Conservation (phyloP, 2,888 invertebrate genomes). For the Hyposoter dolosus region DNA sequence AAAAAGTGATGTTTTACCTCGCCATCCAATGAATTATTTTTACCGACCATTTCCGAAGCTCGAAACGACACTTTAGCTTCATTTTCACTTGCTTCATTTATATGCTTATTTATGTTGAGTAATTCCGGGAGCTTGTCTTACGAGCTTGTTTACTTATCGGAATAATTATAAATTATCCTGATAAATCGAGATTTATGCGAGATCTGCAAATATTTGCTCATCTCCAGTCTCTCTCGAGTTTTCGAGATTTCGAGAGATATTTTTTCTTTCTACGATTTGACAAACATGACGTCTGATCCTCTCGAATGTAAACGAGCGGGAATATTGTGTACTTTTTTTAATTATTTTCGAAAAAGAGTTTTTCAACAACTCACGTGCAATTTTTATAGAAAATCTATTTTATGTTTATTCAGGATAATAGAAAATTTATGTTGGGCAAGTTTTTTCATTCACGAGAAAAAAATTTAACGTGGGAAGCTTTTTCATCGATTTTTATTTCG, state of each 20-base stretch:
- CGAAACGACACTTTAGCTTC: too few relatives aligned
- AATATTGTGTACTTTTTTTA: not conserved
- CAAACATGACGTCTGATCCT: constrained; percentile 32
- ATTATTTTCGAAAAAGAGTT: not conserved
- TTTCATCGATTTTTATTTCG: not conserved
- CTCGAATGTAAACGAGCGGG: not conserved
- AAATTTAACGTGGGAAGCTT: not conserved
- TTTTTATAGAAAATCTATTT: too few relatives aligned
- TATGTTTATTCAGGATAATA: too few relatives aligned
- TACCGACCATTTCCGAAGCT: too few relatives aligned
- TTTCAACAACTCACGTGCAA: not conserved
- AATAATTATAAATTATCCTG: constrained; percentile 17
- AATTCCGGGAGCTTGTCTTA: not conserved
- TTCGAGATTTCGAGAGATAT: not conserved
- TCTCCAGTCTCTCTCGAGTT: constrained; percentile 18
- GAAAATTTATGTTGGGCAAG: not conserved
- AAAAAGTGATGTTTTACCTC: too few relatives aligned
- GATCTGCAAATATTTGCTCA: constrained; percentile 33
- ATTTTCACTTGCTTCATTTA: not conserved
- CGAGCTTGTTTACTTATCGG: constrained; percentile 9
- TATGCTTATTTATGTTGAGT: constrained; percentile 1
- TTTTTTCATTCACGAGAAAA: not conserved
- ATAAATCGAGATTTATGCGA: not conserved
- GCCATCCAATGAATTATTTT: too few relatives aligned
- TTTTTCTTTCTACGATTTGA: constrained; percentile 21